Evolutionary conservation across 1,140 invertebrate genomes (phyloP), one percentile per base, ranked within the genome.

Genomic region (Meteorus sp.): DNA sequence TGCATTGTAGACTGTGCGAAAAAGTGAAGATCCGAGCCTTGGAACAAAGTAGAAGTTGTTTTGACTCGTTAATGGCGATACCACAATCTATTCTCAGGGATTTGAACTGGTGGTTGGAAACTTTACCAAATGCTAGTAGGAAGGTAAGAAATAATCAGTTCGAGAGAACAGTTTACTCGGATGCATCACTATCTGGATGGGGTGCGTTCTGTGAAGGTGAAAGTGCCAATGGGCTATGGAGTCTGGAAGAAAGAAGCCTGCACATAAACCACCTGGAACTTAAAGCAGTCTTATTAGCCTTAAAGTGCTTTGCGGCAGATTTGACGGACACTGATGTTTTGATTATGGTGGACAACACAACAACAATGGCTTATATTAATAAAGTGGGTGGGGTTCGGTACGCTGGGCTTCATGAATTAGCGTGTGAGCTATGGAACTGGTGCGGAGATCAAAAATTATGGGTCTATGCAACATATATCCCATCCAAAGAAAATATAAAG

Each of bases 121-220:
- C n/a, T n/a, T n/a, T n/a, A n/a, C n/a, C n/a, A 51, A 4, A 45
- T 15, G 23, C 15, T 11, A 27, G 9, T 8, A 31, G 17, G 9
- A 45, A 33, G 9, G 41, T 59, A 25, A 44, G 31, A 45, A 43
- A 23, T 13, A 35, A 1, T 17, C 23, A 41, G 19, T 56, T 48
- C 31, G 20, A 35, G 2, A 9, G 55, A 5, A 22, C 27, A 1
- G 45, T 61, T 37, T 60, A 27, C 23, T 44, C 52, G 7, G 60
- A 62, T 48, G 60, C 60, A 1, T 62, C 60, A 15, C 37, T 33
- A 4, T 37, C 60, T 25, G 60, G 60, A n/a, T 62, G 60, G 60
- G 60, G 50, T 4, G 48, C 47, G 7, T 19, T 23, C 2, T 11
- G 50, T 23, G 39, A 20, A 11, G 20, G 45, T 11, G 23, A 47